Evolutionary conservation across 2,113 vertebrate species (phyloP), one percentile per base, ranked within the genome.

Genomic region (Antechinus stuartii): DNA sequence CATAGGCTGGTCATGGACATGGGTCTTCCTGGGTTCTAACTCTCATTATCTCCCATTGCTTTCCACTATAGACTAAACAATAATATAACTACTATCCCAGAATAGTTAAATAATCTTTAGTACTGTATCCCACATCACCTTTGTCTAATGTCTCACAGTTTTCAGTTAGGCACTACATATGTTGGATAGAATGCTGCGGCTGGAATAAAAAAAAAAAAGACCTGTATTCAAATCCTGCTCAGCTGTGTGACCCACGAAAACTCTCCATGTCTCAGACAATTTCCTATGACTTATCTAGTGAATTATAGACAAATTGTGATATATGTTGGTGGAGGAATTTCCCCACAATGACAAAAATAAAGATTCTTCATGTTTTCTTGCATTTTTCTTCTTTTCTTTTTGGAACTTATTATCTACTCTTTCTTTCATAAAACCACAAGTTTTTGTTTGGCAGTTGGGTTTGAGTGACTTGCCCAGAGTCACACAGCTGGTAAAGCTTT

Each of bases 281-380:
- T 27, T 57, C 56, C 27, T 61, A 61, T 27, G 57, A 61, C 27
- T 61, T 30, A 61, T 35, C 27, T 61, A 61, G 35, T 76, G 68
- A 76, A n/a, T 76, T 35, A 76, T 7, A 76, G 68, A 76, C 27
- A 68, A 35, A 11, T 76, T n/a, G 16, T n/a, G 16, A 76, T 76
- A 5, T 22, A 76, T 76, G 35, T 76, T 76, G 68, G 35, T 68
- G 30, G 61, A 35, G 30, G 30, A 12, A 76, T 19, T n/a, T 76
- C 16, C 35, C 68, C 47, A 19, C 50, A 84, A 47, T 92, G 91
- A 16, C 90, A 91, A 23, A 27, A 84, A 8, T 25, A 90, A 56
- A 16, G 53, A 54, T 27, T 91, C 92, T 93, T 54, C 90, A 95
- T 92, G 57, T 22, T 90, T 6, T 91, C 68, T 95, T 22, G 53